These are phyloP conservation scores for Gadus chalcogrammus DNA, from an alignment of 2,113 vertebrate species.

Conservation along the genomic window DNA sequence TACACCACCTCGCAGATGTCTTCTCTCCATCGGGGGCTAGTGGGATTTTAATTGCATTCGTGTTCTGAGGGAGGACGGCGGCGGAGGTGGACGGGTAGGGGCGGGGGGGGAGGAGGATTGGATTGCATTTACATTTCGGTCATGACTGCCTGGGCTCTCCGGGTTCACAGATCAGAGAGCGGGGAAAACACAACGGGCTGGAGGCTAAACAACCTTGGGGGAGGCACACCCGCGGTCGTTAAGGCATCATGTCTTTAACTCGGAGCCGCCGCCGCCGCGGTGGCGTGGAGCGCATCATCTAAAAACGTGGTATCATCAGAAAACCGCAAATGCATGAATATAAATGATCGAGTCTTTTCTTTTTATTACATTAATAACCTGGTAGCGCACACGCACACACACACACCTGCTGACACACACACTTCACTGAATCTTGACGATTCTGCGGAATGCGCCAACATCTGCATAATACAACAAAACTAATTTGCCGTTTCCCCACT, in stretches of 20 bases:
- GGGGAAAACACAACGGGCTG: conserved; percentile 16
- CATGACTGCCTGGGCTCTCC: conserved; percentile 29
- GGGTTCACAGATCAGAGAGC: conserved; percentile 27
- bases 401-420: conserved; percentile 7
- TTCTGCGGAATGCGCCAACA: conserved; percentile 48
- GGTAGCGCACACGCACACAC: conserved; percentile 16
- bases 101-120: not conserved
- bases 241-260: conserved; percentile 17
- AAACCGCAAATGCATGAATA: conserved; percentile 7
- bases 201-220: no score
- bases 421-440: conserved; percentile 41
- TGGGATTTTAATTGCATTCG: conserved; percentile 52
- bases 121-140: conserved; percentile 52
- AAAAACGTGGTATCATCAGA: conserved; percentile 19
- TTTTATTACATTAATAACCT: conserved; percentile 34
- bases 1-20: no score
- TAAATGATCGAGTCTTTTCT: conserved; percentile 14
- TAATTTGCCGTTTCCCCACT: conserved; percentile 62
- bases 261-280: not conserved
- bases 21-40: no score
- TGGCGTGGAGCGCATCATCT: no score
- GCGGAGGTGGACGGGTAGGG: no score
- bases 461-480: conserved; percentile 69
- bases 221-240: not conserved
- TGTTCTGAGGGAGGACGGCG: conserved; percentile 18